Evolutionary conservation across 2,797 vertebrate genomes (phyloP).

Genomic region (Micrastur ruficollis): DNA sequence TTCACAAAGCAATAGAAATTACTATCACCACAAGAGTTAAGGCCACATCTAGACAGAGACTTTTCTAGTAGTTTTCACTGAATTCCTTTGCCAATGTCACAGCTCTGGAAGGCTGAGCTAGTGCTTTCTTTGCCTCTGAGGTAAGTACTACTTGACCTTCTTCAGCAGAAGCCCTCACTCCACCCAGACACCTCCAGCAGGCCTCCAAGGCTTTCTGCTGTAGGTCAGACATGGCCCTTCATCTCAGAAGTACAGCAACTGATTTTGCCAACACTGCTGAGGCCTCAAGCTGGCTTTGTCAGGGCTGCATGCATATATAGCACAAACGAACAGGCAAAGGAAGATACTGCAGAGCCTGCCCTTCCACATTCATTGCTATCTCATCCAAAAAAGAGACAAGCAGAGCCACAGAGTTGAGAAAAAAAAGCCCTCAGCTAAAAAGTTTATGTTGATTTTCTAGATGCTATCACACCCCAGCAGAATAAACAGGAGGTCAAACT

Average conservation of each 20-base stretch:
- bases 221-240: neutral
- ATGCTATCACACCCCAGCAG: neutral
- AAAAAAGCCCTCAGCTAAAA: neutral
- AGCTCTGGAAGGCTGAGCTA: neutral
- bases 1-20: neutral
- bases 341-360: neutral
- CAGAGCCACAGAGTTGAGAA: neutral
- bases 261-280: neutral
- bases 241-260: neutral
- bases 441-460: neutral
- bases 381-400: neutral
- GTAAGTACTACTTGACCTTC: neutral
- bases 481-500: neutral
- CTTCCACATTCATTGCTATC: conserved; percentile 6
- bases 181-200: neutral
- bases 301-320: neutral
- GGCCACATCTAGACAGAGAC: neutral
- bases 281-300: neutral
- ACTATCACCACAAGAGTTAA: neutral
- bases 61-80: neutral
- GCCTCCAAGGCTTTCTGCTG: neutral
- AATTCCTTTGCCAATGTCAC: neutral
- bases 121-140: neutral
- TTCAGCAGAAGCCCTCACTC: neutral
- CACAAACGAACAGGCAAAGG: neutral